A percentile compares a stretch with the other conserved stretches of the same genome.
These are phyloP conservation scores for Standfussiana lucernea DNA, from an alignment of 2,888 invertebrate species.

Conservation along the genomic window DNA sequence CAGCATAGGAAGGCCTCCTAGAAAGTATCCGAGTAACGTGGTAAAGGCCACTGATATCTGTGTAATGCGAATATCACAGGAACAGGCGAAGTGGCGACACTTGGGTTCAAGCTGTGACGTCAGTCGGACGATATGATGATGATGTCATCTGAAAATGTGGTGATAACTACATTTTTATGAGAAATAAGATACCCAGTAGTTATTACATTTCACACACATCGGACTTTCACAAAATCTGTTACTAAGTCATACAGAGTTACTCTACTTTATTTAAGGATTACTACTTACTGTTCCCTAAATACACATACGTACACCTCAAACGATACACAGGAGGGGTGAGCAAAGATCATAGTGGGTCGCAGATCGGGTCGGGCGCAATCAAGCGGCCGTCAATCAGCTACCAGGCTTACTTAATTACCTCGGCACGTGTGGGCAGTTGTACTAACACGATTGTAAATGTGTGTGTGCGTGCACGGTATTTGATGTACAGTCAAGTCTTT, in stretches of 20 bases:
- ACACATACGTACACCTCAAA: constrained; percentile 43
- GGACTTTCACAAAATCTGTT: too few species aligned
- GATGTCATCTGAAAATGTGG: too few species aligned
- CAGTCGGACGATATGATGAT: neutral
- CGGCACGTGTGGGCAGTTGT: constrained; percentile 68
- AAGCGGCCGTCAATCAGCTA: constrained; percentile 79
- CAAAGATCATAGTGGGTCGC: constrained; percentile 73
- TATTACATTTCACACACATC: neutral
- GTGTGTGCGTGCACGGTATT: constrained; percentile 35
- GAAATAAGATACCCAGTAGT: neutral
- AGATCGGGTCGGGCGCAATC: constrained; percentile 76
- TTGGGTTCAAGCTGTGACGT: neutral
- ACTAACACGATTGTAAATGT: constrained; percentile 46
- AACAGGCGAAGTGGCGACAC: neutral
- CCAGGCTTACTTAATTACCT: constrained; percentile 81
- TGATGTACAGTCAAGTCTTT: constrained; percentile 20
- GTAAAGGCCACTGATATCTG: neutral
- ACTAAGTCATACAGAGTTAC: neutral
- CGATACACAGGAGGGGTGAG: constrained; percentile 56
- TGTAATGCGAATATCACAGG: neutral
- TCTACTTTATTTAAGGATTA: neutral
- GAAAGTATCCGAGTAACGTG: neutral
- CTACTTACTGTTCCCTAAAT: neutral
- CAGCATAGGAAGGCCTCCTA: neutral
- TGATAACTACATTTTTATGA: too few species aligned